These are phyloP conservation scores for Copidosoma floridanum DNA, from an alignment of 1,140 invertebrate species.

Conservation along the genomic window DNA sequence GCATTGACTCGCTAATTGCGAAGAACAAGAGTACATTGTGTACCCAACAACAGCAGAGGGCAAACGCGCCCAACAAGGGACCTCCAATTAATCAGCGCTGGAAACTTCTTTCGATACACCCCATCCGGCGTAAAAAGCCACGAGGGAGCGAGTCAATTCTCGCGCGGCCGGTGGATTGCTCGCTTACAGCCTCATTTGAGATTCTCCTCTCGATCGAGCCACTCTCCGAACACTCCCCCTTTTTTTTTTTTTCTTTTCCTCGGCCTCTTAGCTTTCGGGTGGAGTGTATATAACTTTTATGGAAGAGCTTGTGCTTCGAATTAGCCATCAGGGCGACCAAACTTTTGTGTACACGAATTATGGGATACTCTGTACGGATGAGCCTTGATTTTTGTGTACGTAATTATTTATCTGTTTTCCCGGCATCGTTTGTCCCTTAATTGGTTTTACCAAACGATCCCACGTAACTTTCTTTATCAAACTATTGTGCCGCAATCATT, in stretches of 20 bases:
- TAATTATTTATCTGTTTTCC: no score
- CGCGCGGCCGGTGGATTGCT: background rate
- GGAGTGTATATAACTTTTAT: no score
- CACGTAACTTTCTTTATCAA: no score
- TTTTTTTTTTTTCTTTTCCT: no score
- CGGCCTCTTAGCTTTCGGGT: no score
- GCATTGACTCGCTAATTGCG: background rate
- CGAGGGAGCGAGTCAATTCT: background rate
- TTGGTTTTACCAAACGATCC: no score
- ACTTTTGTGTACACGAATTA: background rate
- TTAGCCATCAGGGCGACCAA: background rate
- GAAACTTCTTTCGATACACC: background rate
- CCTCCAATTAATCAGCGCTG: no score
- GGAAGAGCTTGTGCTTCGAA: background rate
- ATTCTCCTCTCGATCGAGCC: constrained; percentile 8
- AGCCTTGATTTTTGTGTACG: no score
- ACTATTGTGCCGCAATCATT: no score
- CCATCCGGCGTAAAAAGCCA: background rate
- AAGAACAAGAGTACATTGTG: background rate
- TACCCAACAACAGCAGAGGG: background rate
- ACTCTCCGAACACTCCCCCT: background rate
- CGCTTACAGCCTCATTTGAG: background rate
- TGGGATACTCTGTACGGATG: background rate
- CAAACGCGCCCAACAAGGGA: no score
- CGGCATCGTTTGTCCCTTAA: no score